Percentiles rank a stretch among this genome's conserved stretches.
phyloP scores from a whole-genome alignment of 2,797 vertebrate genomes.

The Paedocypris micromegethes region DNA sequence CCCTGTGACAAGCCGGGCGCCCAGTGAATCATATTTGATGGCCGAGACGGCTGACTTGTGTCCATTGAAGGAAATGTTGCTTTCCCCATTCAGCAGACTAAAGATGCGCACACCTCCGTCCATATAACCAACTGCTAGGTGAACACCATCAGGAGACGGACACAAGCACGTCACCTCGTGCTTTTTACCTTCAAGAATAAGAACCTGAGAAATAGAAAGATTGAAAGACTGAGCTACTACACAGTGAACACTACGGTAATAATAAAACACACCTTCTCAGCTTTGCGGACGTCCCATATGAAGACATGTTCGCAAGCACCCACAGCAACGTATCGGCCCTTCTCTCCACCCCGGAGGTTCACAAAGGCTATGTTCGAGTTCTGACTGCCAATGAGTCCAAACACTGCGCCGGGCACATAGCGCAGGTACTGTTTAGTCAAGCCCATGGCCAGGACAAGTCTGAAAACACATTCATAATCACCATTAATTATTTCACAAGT shows the following conservation, averaged over 20 bases:
- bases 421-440: slow-evolving; percentile 95
- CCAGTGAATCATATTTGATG: slow-evolving; percentile 82
- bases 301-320: slow-evolving; percentile 94
- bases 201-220: slow-evolving; percentile 65
- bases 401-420: slow-evolving; percentile 79
- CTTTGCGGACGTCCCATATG: slow-evolving; percentile 91
- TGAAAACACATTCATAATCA: slow-evolving; percentile 8
- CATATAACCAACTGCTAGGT: slow-evolving; percentile 90
- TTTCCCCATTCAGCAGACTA: slow-evolving; percentile 83
- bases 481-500: too few species aligned
- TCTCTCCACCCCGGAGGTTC: slow-evolving; percentile 81
- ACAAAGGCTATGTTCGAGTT: slow-evolving; percentile 80
- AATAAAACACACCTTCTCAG: slow-evolving; percentile 80
- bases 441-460: slow-evolving; percentile 70
- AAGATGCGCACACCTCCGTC: slow-evolving; percentile 86
- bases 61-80: slow-evolving; percentile 85
- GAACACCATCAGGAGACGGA: slow-evolving; percentile 83
- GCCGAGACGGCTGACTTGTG: slow-evolving; percentile 85
- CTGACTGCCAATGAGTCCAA: slow-evolving; percentile 85
- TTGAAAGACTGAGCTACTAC: background rate
- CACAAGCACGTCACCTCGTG: slow-evolving; percentile 86
- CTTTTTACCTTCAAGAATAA: slow-evolving; percentile 87
- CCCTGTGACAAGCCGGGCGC: slow-evolving; percentile 87
- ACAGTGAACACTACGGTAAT: too few species aligned
- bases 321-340: slow-evolving; percentile 82